Evolutionary conservation across 2,888 invertebrate genomes (phyloP).

Genomic region (Ceraclea dissimilis): DNA sequence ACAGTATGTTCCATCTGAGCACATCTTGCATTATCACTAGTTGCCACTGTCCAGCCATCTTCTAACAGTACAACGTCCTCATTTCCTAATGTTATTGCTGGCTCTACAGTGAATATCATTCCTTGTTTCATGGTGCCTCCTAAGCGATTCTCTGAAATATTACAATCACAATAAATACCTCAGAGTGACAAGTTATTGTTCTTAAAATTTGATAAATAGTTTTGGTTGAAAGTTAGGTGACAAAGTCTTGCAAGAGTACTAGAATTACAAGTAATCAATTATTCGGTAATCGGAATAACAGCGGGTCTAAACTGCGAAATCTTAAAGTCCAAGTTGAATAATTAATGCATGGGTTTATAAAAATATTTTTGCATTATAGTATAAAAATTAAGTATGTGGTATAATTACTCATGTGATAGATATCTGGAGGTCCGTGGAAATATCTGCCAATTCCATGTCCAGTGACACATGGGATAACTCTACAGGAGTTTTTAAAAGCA

Average conservation of each 20-base stretch:
- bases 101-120: constrained; percentile 96
- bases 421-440: constrained; percentile 89
- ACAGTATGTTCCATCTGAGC: constrained; percentile 93
- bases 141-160: constrained; percentile 51
- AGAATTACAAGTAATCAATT: no score
- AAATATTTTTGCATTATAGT: no score
- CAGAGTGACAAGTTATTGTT: not conserved
- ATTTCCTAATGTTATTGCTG: constrained; percentile 71
- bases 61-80: constrained; percentile 60
- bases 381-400: not conserved
- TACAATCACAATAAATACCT: not conserved
- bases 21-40: constrained; percentile 69
- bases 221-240: no score
- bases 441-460: constrained; percentile 92
- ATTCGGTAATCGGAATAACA: no score
- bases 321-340: no score
- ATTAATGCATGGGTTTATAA: no score
- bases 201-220: no score
- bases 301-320: no score
- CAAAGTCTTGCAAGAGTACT: no score
- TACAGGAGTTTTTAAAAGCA: constrained; percentile 55
- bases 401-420: constrained; percentile 70
- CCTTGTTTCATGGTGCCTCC: constrained; percentile 71
- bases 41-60: constrained; percentile 91
- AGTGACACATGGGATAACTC: constrained; percentile 70